Conservation (phyloP, 2,888 invertebrate species). For the Drosophila infuscata region DNA sequence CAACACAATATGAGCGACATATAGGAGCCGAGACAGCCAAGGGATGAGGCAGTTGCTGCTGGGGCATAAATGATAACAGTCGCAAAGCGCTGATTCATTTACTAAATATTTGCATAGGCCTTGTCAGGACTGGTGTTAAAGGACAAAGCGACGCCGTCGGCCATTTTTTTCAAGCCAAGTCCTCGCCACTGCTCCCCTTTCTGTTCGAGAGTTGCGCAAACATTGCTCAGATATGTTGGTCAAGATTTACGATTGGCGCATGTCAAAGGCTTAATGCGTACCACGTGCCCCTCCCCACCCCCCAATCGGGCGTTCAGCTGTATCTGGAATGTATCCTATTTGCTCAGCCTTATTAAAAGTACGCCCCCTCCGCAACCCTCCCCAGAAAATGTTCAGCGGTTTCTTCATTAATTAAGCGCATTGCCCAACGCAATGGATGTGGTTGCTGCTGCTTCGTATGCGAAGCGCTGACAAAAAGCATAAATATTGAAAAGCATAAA, state of each 20-base stretch:
- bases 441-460: conserved; percentile 58
- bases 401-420: conserved; percentile 77
- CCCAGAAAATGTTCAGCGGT: conserved; percentile 42
- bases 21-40: conserved; percentile 10
- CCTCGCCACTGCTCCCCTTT: conserved; percentile 6
- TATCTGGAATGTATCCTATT: conserved; percentile 51
- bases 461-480: conserved; percentile 69
- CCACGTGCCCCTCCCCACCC: neutral
- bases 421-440: conserved; percentile 45
- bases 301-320: conserved; percentile 30
- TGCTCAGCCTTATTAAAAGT: conserved; percentile 72
- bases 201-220: conserved; percentile 58
- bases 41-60: conserved; percentile 15
- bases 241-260: conserved; percentile 83
- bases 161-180: conserved; percentile 47
- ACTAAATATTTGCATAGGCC: conserved; percentile 84
- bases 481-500: conserved; percentile 77
- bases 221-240: conserved; percentile 80
- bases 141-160: conserved; percentile 67
- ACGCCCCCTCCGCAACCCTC: neutral
- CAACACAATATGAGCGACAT: conserved; percentile 17
- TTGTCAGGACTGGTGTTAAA: conserved; percentile 78
- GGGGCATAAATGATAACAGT: conserved; percentile 79
- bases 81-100: conserved; percentile 83
- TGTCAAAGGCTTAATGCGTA: conserved; percentile 80